Evolutionary conservation across 2,113 vertebrate genomes (phyloP), one percentile per base, ranked within the genome.

Genomic region (Amblyopsis rosae): DNA sequence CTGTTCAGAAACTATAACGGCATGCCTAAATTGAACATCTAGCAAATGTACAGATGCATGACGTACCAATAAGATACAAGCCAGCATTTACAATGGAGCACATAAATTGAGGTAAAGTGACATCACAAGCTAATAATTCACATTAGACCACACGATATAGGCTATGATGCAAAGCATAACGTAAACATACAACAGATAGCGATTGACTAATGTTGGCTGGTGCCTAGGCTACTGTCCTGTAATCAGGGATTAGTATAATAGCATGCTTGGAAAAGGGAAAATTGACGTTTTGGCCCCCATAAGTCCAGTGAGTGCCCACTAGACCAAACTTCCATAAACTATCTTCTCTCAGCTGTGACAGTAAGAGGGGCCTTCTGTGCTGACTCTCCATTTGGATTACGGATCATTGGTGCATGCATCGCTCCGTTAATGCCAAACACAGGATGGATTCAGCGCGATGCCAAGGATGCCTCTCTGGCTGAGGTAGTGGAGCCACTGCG

Each of bases 1-100:
- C 59, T 86, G 84, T 85, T 88, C 81, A 88, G 70, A 83, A 86
- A 87, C 85, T 79, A 64, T 58, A 79, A 67, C 67, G 16, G 49
- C 63, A 59, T 53, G 66, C 57, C 51, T 55, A 58, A 35, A 54
- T 64, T 76, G 32, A 72, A 55, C 11, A 59, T 60, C 53, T 26
- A 69, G 32, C 15, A 33, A 11, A 47, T 0, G 79, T 35, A 56
- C 49, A 45, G 3, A 61, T 41, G 35, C 1, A 8, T 41, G 7
- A 8, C 1, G 35, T 41, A 41, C 35, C 35, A 41, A 8, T 41
- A 26, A 26, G 1, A 26, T 26, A 47, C 33, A 17, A 45, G 49
- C 50, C 46, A 16, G 9, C 15, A 41, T 35, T 35, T 10, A 48
- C 51, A 4, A 16, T 61, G 45, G 61, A 58, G 32, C 48, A 65